Percentiles rank a stretch among this genome's conserved stretches.
phyloP scores from a whole-genome alignment of 2,888 invertebrate species.

The Protophormia terraenovae region DNA sequence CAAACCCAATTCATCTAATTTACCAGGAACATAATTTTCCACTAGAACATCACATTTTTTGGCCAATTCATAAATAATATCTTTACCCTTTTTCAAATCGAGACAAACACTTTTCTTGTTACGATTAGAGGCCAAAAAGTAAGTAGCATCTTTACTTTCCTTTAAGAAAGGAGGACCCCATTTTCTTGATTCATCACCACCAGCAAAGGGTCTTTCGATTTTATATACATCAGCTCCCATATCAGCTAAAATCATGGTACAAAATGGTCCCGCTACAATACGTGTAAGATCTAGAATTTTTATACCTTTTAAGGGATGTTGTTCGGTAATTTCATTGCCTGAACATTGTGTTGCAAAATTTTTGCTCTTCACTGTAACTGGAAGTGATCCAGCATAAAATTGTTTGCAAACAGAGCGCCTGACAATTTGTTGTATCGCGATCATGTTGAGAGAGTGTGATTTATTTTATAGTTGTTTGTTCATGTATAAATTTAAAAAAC shows the following conservation, averaged over 20 bases:
- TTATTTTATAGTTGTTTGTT: background rate
- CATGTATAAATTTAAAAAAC: background rate
- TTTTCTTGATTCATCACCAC: conserved; percentile 94
- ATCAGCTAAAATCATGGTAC: conserved; percentile 96
- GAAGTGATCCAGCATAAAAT: conserved; percentile 2
- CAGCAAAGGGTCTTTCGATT: conserved; percentile 91
- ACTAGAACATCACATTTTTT: conserved; percentile 92
- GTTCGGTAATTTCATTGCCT: conserved; percentile 68
- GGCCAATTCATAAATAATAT: conserved; percentile 88
- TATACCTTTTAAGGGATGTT: conserved; percentile 87
- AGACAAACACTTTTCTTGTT: conserved; percentile 97
- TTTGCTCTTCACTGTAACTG: conserved; percentile 41
- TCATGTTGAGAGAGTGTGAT: conserved; percentile 33
- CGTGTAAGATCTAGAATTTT: conserved; percentile 91
- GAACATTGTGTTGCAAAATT: conserved; percentile 16
- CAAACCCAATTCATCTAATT: conserved; percentile 87
- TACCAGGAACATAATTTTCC: conserved; percentile 97
- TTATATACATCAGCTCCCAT: conserved; percentile 96
- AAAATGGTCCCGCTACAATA: conserved; percentile 96
- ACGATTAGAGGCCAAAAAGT: conserved; percentile 94
- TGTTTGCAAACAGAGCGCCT: conserved; percentile 23
- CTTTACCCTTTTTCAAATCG: conserved; percentile 88
- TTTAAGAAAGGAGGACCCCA: conserved; percentile 96
- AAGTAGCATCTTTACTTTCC: conserved; percentile 87
- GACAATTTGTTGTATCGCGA: background rate